phyloP scores from a whole-genome alignment of 2,888 invertebrate genomes.

The Acanthosepion pharaonis region DNA sequence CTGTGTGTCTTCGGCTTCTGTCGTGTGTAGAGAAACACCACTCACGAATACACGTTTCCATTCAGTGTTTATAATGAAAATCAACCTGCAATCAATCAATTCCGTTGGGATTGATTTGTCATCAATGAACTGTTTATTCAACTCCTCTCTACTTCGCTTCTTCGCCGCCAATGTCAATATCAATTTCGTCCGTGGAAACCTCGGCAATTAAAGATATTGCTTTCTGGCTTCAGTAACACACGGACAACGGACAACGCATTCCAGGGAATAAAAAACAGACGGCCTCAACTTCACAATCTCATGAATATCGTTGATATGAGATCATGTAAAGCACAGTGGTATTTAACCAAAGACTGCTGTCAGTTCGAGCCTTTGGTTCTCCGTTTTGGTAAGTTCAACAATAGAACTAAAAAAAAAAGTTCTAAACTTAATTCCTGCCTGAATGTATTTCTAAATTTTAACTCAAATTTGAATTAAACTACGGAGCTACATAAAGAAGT shows the following conservation, averaged over 20 bases:
- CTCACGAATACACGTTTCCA: not conserved
- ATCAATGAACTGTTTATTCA: not conserved
- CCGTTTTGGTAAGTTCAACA: too few species aligned
- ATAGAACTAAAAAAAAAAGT: not conserved
- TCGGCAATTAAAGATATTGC: not conserved
- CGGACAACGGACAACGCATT: not conserved
- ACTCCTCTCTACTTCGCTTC: not conserved
- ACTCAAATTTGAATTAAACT: too few species aligned
- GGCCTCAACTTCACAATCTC: not conserved
- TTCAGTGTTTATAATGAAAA: slow-evolving; percentile 9
- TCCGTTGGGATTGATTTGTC: not conserved
- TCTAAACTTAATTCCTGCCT: not conserved
- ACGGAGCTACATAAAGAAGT: too few species aligned
- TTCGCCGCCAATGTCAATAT: not conserved
- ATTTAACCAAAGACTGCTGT: not conserved
- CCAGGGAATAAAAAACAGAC: not conserved
- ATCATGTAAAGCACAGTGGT: not conserved
- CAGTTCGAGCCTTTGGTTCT: not conserved
- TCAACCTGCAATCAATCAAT: not conserved
- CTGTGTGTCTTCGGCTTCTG: too few species aligned
- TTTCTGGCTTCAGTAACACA: not conserved
- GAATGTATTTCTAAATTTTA: too few species aligned
- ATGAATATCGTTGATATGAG: not conserved
- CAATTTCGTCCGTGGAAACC: not conserved
- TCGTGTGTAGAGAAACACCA: too few species aligned